Evolutionary conservation across 2,113 vertebrate genomes (phyloP), one percentile per base, ranked within the genome.

Genomic region (Limanda limanda): DNA sequence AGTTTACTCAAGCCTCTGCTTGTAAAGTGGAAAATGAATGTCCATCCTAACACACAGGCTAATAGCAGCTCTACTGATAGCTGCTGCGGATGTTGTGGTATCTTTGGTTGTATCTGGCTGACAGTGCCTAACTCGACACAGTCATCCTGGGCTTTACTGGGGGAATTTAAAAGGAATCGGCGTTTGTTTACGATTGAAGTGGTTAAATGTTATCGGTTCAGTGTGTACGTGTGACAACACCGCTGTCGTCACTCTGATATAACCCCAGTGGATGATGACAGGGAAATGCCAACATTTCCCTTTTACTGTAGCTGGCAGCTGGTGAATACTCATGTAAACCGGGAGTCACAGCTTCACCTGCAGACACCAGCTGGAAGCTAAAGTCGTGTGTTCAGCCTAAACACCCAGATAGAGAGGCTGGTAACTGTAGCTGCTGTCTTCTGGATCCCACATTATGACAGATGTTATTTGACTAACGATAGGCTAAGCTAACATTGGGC

Each of bases 401-500:
- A 57, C 21, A 42, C 31, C 15, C 2, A 35, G 66, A 84, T 75
- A 80, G 67, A 54, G 58, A 27, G 37, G 51, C 37, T 48, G 61
- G 74, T 84, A 84, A 87, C 82, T 85, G 88, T 67, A 88, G 81
- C 83, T 67, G 63, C 31, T 71, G 59, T 70, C 78, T 83, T 2
- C 71, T 78, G 79, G 85, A 82, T 73, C 74, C 63, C 73, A 88
- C 82, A 67, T 88, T 88, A 84, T 88, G 88, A 92, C 91, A 92
- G 90, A 92, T 91, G 92, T 89, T 91, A 89, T 83, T 86, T 74
- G 80, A 83, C 82, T 81, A 81, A 79, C 80, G 64, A 58, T 61
- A 47, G 35, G 85, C 79, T 87, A 89, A 77, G 87, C 86, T 91
- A 91, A 78, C 80, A 76, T 75, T 89, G 87, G 88, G 85, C 14